A percentile compares a stretch with the other conserved stretches of the same genome.
Evolutionary conservation across 2,888 invertebrate genomes (phyloP).

Genomic region (Nephrotoma flavescens): DNA sequence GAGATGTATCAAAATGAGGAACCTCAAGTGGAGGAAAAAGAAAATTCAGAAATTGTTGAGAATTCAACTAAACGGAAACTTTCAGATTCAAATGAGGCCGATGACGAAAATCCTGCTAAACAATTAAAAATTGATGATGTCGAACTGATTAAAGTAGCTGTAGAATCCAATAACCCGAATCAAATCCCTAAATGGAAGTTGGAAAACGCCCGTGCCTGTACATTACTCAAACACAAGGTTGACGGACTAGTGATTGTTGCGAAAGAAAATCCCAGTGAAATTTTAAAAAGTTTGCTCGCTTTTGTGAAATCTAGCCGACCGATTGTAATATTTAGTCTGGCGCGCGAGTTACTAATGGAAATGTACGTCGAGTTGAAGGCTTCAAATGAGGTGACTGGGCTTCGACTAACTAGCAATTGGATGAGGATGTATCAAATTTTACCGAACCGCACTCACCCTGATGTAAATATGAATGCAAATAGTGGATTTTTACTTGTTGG

Average conservation of each 20-base stretch:
- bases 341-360: slow-evolving; percentile 72
- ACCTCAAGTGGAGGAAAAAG: slow-evolving; percentile 7
- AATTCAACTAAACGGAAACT: slow-evolving; percentile 1
- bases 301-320: slow-evolving; percentile 70
- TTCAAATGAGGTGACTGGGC: slow-evolving; percentile 51
- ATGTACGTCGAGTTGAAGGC: slow-evolving; percentile 66
- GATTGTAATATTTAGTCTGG: slow-evolving; percentile 68
- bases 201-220: slow-evolving; percentile 50
- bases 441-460: slow-evolving; percentile 85
- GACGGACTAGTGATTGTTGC: slow-evolving; percentile 65
- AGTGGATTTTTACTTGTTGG: slow-evolving; percentile 81
- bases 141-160: slow-evolving; percentile 21
- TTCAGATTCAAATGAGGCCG: slow-evolving; percentile 5
- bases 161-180: slow-evolving; percentile 18
- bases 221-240: slow-evolving; percentile 45
- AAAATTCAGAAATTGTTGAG: slow-evolving; percentile 15
- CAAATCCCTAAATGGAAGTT: slow-evolving; percentile 45
- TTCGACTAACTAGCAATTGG: slow-evolving; percentile 76
- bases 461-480: slow-evolving; percentile 74
- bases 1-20: slow-evolving; percentile 45
- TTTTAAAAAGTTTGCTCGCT: slow-evolving; percentile 57
- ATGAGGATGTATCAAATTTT: slow-evolving; percentile 80
- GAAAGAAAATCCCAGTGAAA: slow-evolving; percentile 73
- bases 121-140: slow-evolving; percentile 20
- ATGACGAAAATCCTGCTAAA: slow-evolving; percentile 21